phyloP scores from a whole-genome alignment of 2,888 invertebrate genomes.

The Dilophus febrilis region DNA sequence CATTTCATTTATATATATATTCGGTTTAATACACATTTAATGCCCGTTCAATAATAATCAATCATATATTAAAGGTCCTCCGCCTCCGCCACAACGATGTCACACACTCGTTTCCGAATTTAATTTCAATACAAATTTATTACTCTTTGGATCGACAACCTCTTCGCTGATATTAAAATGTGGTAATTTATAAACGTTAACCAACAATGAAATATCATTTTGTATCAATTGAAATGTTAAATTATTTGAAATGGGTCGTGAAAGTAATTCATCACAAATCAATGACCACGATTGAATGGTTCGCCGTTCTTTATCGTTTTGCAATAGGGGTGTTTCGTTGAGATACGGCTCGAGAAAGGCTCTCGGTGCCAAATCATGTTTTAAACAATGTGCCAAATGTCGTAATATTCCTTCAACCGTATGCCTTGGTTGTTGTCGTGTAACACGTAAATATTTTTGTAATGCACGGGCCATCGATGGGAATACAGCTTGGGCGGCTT shows the following conservation, averaged over 20 bases:
- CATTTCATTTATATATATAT: too few relatives aligned
- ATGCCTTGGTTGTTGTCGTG: slow-evolving; percentile 89
- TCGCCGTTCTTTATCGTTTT: slow-evolving; percentile 66
- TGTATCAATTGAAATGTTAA: slow-evolving; percentile 83
- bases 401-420: slow-evolving; percentile 83
- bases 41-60: too few relatives aligned
- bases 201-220: slow-evolving; percentile 81
- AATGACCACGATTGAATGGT: slow-evolving; percentile 90
- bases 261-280: slow-evolving; percentile 80
- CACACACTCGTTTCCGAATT: slow-evolving; percentile 96
- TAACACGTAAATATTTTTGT: slow-evolving; percentile 90
- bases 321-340: slow-evolving; percentile 64
- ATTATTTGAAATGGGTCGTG: slow-evolving; percentile 67
- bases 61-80: too few relatives aligned
- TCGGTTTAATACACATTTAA: too few relatives aligned
- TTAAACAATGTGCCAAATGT: slow-evolving; percentile 80
- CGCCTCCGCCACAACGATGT: slow-evolving; percentile 27
- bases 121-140: slow-evolving; percentile 82
- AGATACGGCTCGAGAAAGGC: slow-evolving; percentile 93
- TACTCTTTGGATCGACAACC: slow-evolving; percentile 88
- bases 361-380: slow-evolving; percentile 83
- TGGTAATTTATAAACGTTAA: slow-evolving; percentile 70
- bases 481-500: slow-evolving; percentile 95
- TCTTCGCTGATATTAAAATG: slow-evolving; percentile 92
- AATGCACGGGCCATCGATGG: slow-evolving; percentile 90